phyloP scores from a whole-genome alignment of 2,797 vertebrate species.

The Sebastes alutus region DNA sequence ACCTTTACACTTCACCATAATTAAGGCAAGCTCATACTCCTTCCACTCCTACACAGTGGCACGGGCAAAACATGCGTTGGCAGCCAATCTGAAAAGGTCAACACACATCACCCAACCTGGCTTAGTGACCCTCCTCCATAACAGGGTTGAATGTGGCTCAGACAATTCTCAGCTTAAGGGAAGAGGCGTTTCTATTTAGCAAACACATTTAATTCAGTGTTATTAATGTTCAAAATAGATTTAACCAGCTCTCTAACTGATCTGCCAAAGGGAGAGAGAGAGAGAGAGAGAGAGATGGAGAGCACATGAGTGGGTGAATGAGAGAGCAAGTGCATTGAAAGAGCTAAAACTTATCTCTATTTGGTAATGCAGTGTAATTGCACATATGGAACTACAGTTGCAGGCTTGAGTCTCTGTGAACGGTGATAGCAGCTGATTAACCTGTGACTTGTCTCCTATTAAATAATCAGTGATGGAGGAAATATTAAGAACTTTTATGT shows the following conservation, averaged over 20 bases:
- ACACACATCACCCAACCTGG: not conserved
- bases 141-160: not conserved
- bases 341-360: slow-evolving; percentile 2
- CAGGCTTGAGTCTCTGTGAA: slow-evolving; percentile 9
- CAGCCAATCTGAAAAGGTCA: not conserved
- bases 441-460: not conserved
- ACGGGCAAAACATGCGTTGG: not conserved
- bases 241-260: slow-evolving; percentile 11
- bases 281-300: slow-evolving; percentile 10
- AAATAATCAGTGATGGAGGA: not conserved
- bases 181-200: not conserved
- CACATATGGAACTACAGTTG: not conserved
- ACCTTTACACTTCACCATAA: not conserved
- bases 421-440: slow-evolving; percentile 7
- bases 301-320: slow-evolving; percentile 29
- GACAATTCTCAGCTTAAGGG: not conserved
- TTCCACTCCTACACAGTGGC: not conserved
- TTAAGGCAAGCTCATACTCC: not conserved
- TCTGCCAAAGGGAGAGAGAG: slow-evolving; percentile 23
- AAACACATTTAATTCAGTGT: not conserved
- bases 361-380: slow-evolving; percentile 7
- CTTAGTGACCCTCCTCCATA: not conserved
- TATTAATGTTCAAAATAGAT: slow-evolving; percentile 18
- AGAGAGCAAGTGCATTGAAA: slow-evolving; percentile 1
- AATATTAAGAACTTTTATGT: not conserved